phyloP scores from a whole-genome alignment of 1,140 invertebrate species.

The Nephotettix cincticeps region DNA sequence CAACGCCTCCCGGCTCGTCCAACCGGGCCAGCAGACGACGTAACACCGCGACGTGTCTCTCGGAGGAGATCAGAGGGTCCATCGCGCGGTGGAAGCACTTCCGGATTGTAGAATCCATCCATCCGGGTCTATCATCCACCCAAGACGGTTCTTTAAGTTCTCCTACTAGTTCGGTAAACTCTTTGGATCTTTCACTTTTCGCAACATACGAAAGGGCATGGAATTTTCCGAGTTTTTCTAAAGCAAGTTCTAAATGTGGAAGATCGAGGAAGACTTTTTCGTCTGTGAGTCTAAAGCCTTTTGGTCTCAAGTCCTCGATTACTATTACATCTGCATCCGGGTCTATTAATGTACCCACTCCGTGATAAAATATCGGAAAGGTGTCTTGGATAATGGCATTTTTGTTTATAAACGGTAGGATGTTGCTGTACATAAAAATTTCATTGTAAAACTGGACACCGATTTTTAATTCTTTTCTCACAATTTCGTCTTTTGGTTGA shows the following conservation, averaged over 20 bases:
- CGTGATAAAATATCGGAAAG: constrained; percentile 35
- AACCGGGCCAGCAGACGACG: not conserved
- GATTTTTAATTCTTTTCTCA: constrained; percentile 6
- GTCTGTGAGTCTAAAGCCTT: constrained; percentile 29
- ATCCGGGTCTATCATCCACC: not conserved
- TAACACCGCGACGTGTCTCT: not conserved
- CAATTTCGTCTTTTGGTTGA: not conserved
- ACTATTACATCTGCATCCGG: constrained; percentile 40
- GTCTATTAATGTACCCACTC: not conserved
- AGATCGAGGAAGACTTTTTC: constrained; percentile 34
- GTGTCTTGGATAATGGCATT: not conserved
- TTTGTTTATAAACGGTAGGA: constrained; percentile 29
- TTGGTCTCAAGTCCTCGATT: constrained; percentile 41
- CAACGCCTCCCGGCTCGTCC: not conserved
- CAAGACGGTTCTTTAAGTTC: constrained; percentile 37
- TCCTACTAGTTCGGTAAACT: constrained; percentile 41
- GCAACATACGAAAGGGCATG: constrained; percentile 46
- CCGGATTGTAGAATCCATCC: too few species aligned
- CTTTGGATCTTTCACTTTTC: constrained; percentile 40
- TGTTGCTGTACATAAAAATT: constrained; percentile 31
- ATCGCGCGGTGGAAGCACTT: not conserved
- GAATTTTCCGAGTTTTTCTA: constrained; percentile 46
- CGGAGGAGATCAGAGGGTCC: not conserved
- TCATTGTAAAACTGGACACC: constrained; percentile 36
- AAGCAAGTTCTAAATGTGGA: constrained; percentile 41